A percentile compares a stretch with the other conserved stretches of the same genome.
Conservation (phyloP, 2,888 invertebrate species). For the Omphaloscelis lunosa region DNA sequence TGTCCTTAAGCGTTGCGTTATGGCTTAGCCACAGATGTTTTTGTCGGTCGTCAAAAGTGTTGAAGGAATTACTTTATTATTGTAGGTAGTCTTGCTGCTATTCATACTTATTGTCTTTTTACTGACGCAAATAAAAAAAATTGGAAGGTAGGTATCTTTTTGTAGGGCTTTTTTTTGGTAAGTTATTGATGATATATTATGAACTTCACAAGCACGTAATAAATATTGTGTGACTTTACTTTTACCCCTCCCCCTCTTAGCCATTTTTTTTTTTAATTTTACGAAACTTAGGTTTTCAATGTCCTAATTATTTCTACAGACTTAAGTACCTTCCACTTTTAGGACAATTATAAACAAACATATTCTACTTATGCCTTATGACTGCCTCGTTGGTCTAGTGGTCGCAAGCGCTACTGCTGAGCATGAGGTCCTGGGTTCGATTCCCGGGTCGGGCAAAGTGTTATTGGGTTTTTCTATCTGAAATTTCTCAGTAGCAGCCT, state of each 20-base stretch:
- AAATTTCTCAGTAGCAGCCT: too few species aligned
- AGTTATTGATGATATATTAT: neutral
- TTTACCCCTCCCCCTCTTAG: neutral
- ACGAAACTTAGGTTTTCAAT: neutral
- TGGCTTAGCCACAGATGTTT: slow-evolving; percentile 69
- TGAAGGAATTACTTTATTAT: slow-evolving; percentile 39
- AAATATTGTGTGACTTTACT: neutral
- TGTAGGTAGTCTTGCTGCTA: neutral
- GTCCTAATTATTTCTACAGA: neutral
- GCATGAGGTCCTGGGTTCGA: too few species aligned
- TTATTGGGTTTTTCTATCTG: too few species aligned
- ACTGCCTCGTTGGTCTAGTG: too few species aligned
- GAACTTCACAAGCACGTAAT: neutral
- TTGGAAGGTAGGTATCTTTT: neutral
- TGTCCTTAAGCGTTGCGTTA: slow-evolving; percentile 73
- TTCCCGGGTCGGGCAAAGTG: too few species aligned
- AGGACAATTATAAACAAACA: neutral
- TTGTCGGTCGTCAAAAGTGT: slow-evolving; percentile 66
- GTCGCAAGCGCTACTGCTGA: too few species aligned
- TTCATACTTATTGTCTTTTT: neutral
- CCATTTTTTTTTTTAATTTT: neutral
- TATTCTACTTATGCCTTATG: too few species aligned
- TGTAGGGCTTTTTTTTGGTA: neutral
- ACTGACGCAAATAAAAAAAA: neutral
- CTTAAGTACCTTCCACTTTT: neutral